Conservation (phyloP, 2,888 invertebrate species). For the Seladonia tumulorum region DNA sequence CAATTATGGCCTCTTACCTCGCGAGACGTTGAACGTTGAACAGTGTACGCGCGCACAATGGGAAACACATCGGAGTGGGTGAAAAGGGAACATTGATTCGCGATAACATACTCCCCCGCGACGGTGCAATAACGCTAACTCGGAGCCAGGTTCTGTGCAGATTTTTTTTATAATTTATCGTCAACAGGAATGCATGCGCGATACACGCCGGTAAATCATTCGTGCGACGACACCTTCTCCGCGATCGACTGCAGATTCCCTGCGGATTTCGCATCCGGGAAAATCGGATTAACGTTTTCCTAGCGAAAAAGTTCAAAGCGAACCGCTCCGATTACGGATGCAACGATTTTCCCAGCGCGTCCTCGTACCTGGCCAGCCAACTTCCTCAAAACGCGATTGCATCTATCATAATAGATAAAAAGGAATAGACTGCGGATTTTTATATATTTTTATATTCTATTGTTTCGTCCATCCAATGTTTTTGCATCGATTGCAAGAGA, state of each 20-base stretch:
- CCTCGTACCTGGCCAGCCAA: neutral
- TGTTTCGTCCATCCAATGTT: neutral
- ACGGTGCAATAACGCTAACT: neutral
- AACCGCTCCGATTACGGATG: neutral
- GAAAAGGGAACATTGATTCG: constrained; percentile 14
- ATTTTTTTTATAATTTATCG: neutral
- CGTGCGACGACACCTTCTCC: neutral
- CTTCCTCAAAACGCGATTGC: neutral
- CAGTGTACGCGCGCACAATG: constrained; percentile 7
- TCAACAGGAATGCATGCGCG: neutral
- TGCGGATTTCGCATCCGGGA: neutral
- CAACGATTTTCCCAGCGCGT: neutral
- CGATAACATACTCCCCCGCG: neutral
- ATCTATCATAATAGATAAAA: neutral
- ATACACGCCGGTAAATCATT: neutral
- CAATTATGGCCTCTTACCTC: neutral
- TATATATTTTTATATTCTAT: neutral
- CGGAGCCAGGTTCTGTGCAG: neutral
- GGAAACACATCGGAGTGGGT: neutral
- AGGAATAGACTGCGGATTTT: neutral
- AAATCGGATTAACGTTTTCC: constrained; percentile 3
- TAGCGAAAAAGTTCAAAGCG: neutral
- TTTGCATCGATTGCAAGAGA: neutral
- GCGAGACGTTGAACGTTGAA: neutral
- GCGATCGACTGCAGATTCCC: neutral